Conservation (phyloP, 2,113 vertebrate species). For the Rana temporaria region DNA sequence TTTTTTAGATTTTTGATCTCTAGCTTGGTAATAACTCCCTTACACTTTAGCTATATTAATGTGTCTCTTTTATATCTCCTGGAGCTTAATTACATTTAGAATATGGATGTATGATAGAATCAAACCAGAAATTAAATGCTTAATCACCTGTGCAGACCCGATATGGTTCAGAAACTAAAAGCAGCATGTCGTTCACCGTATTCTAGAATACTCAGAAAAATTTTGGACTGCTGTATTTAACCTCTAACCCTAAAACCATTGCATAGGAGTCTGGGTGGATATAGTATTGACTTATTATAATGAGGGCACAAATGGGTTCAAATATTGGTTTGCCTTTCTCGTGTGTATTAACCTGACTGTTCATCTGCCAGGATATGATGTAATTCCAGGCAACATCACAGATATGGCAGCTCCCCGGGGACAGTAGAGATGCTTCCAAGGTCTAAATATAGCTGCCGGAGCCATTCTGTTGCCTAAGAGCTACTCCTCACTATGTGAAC, state of each 20-base stretch:
- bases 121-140: too few species aligned
- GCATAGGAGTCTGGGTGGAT: not conserved
- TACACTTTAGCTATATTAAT: too few species aligned
- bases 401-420: slow-evolving; percentile 52
- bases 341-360: slow-evolving; percentile 23
- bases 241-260: slow-evolving; percentile 2
- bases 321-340: slow-evolving; percentile 32
- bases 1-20: too few species aligned
- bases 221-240: not conserved
- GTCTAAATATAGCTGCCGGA: slow-evolving; percentile 41
- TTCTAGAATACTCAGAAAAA: not conserved
- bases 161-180: too few species aligned
- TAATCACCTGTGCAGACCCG: too few species aligned
- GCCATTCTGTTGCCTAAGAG: slow-evolving; percentile 39
- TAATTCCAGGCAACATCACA: slow-evolving; percentile 50
- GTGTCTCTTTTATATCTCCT: too few species aligned
- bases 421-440: slow-evolving; percentile 25
- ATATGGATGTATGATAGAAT: too few species aligned
- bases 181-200: too few species aligned
- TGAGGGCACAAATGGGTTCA: slow-evolving; percentile 47
- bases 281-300: slow-evolving; percentile 29
- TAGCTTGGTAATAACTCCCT: too few species aligned
- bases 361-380: slow-evolving; percentile 34
- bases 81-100: too few species aligned
- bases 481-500: slow-evolving; percentile 38